These are phyloP conservation scores for Dicentrarchus labrax DNA, from an alignment of 2,113 vertebrate genomes.

Conservation along the genomic window DNA sequence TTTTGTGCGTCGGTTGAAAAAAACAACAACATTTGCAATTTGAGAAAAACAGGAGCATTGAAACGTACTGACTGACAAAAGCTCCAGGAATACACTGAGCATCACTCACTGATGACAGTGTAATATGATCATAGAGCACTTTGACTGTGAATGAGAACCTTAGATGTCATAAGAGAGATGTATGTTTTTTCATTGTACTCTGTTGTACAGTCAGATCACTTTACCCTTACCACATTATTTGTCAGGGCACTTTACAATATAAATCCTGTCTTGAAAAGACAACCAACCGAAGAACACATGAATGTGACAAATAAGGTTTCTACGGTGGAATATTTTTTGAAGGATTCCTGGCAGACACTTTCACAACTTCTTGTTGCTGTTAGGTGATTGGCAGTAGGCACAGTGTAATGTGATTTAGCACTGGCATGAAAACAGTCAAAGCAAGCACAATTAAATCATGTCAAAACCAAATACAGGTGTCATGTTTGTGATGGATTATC, in stretches of 20 bases:
- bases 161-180: too few relatives aligned
- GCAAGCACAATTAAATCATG: not conserved
- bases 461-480: not conserved
- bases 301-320: not conserved
- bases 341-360: not conserved
- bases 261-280: not conserved
- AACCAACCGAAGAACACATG: not conserved
- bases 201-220: not conserved
- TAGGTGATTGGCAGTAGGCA: not conserved
- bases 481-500: conserved; percentile 12
- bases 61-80: not conserved
- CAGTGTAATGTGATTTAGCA: not conserved
- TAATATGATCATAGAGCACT: too few relatives aligned
- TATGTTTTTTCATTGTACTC: too few relatives aligned
- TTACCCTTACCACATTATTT: not conserved
- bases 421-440: conserved; percentile 3
- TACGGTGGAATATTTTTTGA: not conserved
- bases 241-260: too few relatives aligned
- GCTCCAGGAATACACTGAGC: not conserved
- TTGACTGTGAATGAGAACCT: not conserved
- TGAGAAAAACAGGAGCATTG: too few relatives aligned
- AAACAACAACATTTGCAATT: not conserved
- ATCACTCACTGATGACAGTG: too few relatives aligned
- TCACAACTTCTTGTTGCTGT: not conserved
- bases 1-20: not conserved